Percentiles rank a stretch among this genome's conserved stretches.
These are phyloP conservation scores for Habrosyne pyritoides DNA, from an alignment of 2,888 invertebrate genomes.

Conservation along the genomic window DNA sequence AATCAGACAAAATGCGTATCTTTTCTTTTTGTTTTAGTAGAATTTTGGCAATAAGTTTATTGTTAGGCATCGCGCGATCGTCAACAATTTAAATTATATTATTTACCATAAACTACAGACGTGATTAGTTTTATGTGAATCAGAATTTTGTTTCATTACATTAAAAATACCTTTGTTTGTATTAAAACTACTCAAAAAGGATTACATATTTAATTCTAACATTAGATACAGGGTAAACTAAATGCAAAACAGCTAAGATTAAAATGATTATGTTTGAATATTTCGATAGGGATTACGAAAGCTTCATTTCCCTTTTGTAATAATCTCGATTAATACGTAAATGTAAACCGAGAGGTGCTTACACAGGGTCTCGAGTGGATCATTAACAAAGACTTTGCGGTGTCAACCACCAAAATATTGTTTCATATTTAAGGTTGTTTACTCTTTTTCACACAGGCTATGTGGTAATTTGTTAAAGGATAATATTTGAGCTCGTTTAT, in stretches of 20 bases:
- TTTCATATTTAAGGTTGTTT: slow-evolving; percentile 58
- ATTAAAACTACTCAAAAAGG: neutral
- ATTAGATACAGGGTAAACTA: neutral
- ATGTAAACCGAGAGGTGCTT: slow-evolving; percentile 43
- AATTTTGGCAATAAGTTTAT: neutral
- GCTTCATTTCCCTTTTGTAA: slow-evolving; percentile 44
- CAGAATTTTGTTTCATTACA: too few relatives aligned
- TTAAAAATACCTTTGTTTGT: too few relatives aligned
- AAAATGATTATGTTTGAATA: slow-evolving; percentile 39
- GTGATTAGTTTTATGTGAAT: too few relatives aligned
- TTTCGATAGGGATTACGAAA: slow-evolving; percentile 46
- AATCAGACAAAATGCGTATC: slow-evolving; percentile 40
- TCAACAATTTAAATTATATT: too few relatives aligned
- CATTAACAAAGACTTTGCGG: slow-evolving; percentile 48
- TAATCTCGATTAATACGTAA: slow-evolving; percentile 47
- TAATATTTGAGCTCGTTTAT: slow-evolving; percentile 77
- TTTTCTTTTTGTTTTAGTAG: slow-evolving; percentile 18
- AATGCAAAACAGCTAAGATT: neutral
- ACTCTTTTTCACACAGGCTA: slow-evolving; percentile 53
- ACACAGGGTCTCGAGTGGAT: slow-evolving; percentile 30
- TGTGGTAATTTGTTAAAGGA: slow-evolving; percentile 74
- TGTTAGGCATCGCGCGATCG: neutral
- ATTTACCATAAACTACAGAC: too few relatives aligned
- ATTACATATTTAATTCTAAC: neutral
- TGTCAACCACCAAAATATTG: slow-evolving; percentile 38